Base-by-base conservation (phyloP, 1,140 invertebrate genomes). In the Trichonephila clavata region DNA sequence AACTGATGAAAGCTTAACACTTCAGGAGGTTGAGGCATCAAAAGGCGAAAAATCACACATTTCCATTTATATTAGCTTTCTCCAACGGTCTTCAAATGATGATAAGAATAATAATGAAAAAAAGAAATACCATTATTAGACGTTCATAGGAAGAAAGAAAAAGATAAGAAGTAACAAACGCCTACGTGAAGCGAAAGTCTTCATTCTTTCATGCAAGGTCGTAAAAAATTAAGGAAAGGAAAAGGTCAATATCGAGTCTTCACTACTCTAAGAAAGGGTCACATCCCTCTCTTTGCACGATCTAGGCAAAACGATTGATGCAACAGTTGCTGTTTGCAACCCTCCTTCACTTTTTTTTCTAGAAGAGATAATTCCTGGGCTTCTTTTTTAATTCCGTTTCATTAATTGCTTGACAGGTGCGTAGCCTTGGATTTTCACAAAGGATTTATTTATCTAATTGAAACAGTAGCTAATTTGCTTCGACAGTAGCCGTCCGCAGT, bases 391-490 rank as follows among this genome's bases (percentile, higher is more conserved):
- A 27, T 80, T 21, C 27, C 32, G 57, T 71, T 59, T 65, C n/a
- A 50, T 86, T 86, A 86, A 92, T 86, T 86, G 65, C 50, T 60
- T 92, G 91, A 92, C 91, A 92, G 91, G 91, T 92, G 91, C 21
- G 91, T 86, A 92, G 91, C 91, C 91, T 92, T 92, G 90, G 57
- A 60, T 63, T 32, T n/a, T 65, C 50, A 71, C 63, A 86, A 71
- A 92, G 50, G 83, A 24, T 39, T 71, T 92, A 84, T 92, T 84
- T 84, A 63, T 84, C 80, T 39, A 43, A 24, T 50, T 83, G 24
- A 61, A 84, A 80, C 91, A 59, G 81, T 92, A 92, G 91, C 59
- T 80, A 60, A 91, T 91, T 91, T 83, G 27, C 43, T 59, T 92
- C 13, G 61, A 68, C 91, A 24, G 81, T 92, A 86, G 68, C 71